phyloP scores from a whole-genome alignment of 2,797 vertebrate species.

The Margarornis squamiger region DNA sequence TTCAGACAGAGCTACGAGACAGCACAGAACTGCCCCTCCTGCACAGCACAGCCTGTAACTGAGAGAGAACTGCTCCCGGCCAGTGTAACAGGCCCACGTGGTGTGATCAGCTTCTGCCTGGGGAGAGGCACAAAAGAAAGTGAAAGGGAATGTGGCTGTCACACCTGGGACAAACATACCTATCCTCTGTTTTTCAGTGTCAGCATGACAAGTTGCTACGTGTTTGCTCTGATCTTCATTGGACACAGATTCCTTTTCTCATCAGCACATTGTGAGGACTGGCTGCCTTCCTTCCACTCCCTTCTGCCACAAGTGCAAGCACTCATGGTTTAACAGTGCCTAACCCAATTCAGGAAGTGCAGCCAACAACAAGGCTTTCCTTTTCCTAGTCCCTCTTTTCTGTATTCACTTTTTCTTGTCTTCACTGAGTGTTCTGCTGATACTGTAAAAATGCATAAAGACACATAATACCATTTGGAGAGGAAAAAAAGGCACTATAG shows the following conservation, averaged over 20 bases:
- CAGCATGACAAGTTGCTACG: neutral
- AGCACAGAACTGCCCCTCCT: neutral
- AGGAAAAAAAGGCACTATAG: neutral
- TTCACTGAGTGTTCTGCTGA: neutral
- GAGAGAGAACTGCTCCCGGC: neutral
- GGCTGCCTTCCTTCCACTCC: neutral
- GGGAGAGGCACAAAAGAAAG: neutral
- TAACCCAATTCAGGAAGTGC: neutral
- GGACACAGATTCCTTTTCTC: neutral
- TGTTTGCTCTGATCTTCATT: neutral
- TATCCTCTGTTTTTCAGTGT: neutral
- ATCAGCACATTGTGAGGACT: rapidly evolving
- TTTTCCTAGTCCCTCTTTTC: neutral
- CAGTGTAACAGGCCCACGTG: rapidly evolving
- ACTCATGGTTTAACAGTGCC: neutral
- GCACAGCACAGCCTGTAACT: neutral
- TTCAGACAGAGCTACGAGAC: neutral
- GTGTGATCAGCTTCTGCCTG: neutral
- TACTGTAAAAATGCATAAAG: neutral
- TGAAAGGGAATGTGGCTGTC: neutral
- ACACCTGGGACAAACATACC: neutral
- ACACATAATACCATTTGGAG: neutral
- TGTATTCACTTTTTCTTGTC: neutral
- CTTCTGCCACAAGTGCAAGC: neutral
- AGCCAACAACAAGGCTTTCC: neutral